Conservation (phyloP, 2,888 invertebrate genomes). For the Oasisia sp. region DNA sequence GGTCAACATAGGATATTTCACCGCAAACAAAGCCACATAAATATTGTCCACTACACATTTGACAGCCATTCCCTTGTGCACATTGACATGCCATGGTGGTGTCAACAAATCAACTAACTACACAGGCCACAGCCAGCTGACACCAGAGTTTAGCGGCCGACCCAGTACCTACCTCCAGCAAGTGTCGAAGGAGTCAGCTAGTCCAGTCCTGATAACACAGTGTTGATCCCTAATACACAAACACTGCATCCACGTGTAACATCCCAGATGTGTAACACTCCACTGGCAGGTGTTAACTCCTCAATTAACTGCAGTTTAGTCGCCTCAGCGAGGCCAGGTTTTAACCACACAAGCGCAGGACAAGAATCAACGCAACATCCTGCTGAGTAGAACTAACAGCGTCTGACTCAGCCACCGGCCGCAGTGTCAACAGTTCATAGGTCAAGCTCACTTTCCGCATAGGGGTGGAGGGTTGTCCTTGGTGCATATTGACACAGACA, state of each 20-base stretch:
- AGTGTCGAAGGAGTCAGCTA: not conserved
- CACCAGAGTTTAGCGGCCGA: not conserved
- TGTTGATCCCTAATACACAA: not conserved
- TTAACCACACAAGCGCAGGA: not conserved
- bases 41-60: not conserved
- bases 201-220: not conserved
- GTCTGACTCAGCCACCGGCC: not conserved
- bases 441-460: not conserved
- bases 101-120: not conserved
- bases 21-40: not conserved
- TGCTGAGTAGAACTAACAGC: not conserved
- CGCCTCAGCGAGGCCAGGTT: not conserved
- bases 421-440: not conserved
- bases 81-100: too few relatives aligned
- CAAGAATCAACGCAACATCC: not conserved
- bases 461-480: constrained; percentile 3
- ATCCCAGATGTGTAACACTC: not conserved
- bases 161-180: not conserved
- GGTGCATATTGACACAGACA: constrained; percentile 3
- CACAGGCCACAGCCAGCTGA: not conserved
- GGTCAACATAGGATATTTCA: not conserved
- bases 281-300: not conserved
- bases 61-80: not conserved
- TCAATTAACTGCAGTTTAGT: not conserved
- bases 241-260: not conserved